A percentile compares a stretch with the other conserved stretches of the same genome.
These are phyloP conservation scores for Paracentrotus lividus DNA, from an alignment of 53 echinoderm and acorn worm species.

Conservation along the genomic window DNA sequence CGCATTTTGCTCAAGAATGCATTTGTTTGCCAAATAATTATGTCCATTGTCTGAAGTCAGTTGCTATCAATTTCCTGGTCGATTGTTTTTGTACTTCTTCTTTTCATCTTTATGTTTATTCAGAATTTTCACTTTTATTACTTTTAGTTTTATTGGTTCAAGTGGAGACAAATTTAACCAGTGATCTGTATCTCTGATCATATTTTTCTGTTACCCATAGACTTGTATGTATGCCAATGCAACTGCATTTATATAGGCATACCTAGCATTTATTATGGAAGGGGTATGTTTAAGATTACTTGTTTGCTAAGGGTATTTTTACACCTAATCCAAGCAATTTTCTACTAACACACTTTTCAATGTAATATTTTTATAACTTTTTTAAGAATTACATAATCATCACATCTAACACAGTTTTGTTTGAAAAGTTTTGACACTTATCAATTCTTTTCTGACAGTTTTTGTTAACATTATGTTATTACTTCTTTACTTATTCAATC, in stretches of 20 bases:
- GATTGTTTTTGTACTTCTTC: not conserved
- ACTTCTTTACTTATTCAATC: constrained; percentile 11
- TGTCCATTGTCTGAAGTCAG: not conserved
- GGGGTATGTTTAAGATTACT: too few relatives aligned
- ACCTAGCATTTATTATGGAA: too few relatives aligned
- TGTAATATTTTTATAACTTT: too few relatives aligned
- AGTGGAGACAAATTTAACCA: not conserved
- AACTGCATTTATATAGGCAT: too few relatives aligned
- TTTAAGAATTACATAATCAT: too few relatives aligned
- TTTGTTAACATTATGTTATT: not conserved
- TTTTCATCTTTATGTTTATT: not conserved
- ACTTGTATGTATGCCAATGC: too few relatives aligned
- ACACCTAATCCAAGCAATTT: too few relatives aligned
- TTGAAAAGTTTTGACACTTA: not conserved
- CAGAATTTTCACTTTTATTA: not conserved
- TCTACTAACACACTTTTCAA: too few relatives aligned
- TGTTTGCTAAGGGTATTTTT: too few relatives aligned
- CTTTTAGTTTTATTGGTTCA: not conserved
- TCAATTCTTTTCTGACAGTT: not conserved
- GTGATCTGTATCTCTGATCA: not conserved
- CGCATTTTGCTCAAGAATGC: not conserved
- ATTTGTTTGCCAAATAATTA: not conserved
- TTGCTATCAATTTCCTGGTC: not conserved
- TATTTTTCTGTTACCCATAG: not conserved
- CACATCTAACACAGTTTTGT: too few relatives aligned